Base-by-base conservation (phyloP, 2,888 invertebrate species). In the Metacarcinus magister region DNA sequence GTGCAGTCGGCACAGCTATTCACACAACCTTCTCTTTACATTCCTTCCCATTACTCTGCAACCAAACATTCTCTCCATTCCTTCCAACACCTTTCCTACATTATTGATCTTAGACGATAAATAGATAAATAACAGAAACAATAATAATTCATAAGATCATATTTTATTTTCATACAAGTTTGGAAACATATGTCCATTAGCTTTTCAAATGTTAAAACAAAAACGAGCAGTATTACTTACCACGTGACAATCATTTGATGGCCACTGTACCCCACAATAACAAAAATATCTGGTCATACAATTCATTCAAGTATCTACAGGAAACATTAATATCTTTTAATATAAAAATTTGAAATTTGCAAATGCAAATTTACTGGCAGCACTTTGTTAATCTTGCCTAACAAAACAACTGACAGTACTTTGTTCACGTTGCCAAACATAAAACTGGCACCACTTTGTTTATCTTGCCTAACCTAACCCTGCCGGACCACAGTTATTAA, bases 281-380 rank as follows among this genome's bases (percentile, higher is more conserved):
- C 13, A 87, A 87, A 87, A 28, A 87, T 87, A 87, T 87, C 82
- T 87, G 82, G 28, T 87, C 87, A 39, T 87, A 39, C 32, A 82
- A n/a, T 28, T 82, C 39, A 39, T 39, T 39, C 39, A 39, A 39
- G 67, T 39, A 87, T 10, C n/a, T 87, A 16, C 32, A 39, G 39
- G 39, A 87, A 10, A 87, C 39, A 39, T 16, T 67, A 67, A n/a
- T 23, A 32, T 87, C 8, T 39, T 32, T 39, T 39, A 87, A 39
- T 87, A 87, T 87, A 13, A 87, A 39, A 87, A 75, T 23, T 87
- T 13, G 19, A 39, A 39, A 13, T 32, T 87, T 87, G 87, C 16
- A 16, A 87, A 87, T 87, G 87, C 3, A 32, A 87, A 32, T 87
- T 39, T 39, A 87, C 75, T 28, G 28, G 75, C 75, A 82, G 28